Evolutionary conservation across 2,888 invertebrate genomes (phyloP), one percentile per base, ranked within the genome.

Genomic region (Ennomos quercinarius): DNA sequence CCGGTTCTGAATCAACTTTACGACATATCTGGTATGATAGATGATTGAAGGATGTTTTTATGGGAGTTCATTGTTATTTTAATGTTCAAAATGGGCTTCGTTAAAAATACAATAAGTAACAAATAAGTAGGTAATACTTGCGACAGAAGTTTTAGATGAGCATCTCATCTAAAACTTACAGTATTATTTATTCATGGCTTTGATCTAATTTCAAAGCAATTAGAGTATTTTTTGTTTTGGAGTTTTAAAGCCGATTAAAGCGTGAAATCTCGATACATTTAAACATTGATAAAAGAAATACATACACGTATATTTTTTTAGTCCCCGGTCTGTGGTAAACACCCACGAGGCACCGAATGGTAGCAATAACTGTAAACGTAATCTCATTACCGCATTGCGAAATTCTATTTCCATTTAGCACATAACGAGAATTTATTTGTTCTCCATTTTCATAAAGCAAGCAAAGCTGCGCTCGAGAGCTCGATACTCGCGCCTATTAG

Each of bases 371-470:
- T 79, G 82, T 77, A 80, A 84, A 81, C 72, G 79, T 79, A 78
- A 83, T 83, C 78, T 83, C 82, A 87, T 86, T 87, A 86, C 81
- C 76, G 77, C 78, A 77, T 80, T 81, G 77, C 79, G 78, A 81
- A 83, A 83, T 85, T 86, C 76, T 84, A 84, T 86, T 82, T 84
- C 80, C 79, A 81, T 69, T 80, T 78, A 80, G 75, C 76, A 74
- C 75, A 79, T 85, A 88, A 87, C 85, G 83, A 86, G 82, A 86
- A 88, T 87, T 87, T 89, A 87, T 87, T 81, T 84, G 81, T 83
- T 78, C 81, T 76, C 82, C 77, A 83, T 86, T 88, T 86, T 85
- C 84, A 85, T 86, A 85, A 86, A 84, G 81, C 80, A 77, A 76
- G 72, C 73, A 68, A 77, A 73, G 72, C 72, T 77, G 72, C 75